Evolutionary conservation across 2,113 vertebrate genomes (phyloP).

Genomic region (Bettongia penicillata): DNA sequence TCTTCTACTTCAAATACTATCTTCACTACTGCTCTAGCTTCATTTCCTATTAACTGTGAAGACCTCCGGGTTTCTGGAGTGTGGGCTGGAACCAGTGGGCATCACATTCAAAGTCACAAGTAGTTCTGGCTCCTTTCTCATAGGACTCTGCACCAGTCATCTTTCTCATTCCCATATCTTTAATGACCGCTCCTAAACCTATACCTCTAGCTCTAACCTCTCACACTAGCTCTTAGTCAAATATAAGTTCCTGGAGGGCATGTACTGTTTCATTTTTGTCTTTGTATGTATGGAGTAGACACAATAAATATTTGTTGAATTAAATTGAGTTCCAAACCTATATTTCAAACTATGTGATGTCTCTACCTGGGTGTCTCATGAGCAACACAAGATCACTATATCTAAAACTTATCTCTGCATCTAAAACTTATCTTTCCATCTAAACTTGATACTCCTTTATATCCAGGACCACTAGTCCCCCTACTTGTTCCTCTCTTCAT

Average conservation of each 20-base stretch:
- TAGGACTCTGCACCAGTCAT: not conserved
- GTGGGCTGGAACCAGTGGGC: not conserved
- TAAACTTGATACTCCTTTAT: not conserved
- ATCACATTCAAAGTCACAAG: not conserved
- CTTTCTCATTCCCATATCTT: not conserved
- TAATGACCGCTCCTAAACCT: not conserved
- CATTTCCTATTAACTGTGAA: not conserved
- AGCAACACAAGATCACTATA: not conserved
- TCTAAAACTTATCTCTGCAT: not conserved
- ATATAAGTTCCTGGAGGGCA: not conserved
- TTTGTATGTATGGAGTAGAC: not conserved
- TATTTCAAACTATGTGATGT: not conserved
- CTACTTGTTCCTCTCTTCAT: not conserved
- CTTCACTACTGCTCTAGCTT: not conserved
- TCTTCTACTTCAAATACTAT: not conserved
- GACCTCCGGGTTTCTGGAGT: not conserved
- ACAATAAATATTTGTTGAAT: not conserved
- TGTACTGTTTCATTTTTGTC: not conserved
- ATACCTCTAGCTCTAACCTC: not conserved
- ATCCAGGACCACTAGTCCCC: not conserved
- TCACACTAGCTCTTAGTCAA: not conserved
- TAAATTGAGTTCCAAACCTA: not conserved
- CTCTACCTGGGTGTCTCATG: not conserved
- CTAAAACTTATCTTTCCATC: not conserved
- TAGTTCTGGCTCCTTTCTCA: not conserved